Base-by-base conservation (phyloP, 2,797 vertebrate species). In the Tolypeutes matacus region DNA sequence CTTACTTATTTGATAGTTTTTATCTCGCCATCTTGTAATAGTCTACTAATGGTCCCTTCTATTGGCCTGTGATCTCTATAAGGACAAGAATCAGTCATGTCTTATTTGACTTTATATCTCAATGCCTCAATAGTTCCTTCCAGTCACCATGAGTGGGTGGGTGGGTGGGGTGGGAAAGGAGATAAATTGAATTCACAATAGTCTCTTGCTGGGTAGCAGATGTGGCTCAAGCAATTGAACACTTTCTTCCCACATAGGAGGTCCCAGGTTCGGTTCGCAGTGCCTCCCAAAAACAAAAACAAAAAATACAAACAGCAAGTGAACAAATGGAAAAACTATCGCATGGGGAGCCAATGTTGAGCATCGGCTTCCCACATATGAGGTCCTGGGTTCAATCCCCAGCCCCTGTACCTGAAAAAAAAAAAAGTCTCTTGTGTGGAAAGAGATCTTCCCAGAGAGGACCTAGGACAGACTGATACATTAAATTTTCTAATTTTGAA, bases 401-500 rank as follows among this genome's bases (percentile, higher is more conserved):
- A 46, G 42, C 42, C 42, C 42, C 42, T 46, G 42, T 46, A 46
- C 42, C 42, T 5, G 9, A 46, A 46, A 46, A 46, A 46, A 46
- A 46, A 46, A 46, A 46, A 46, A 46, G 17, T 31, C 49, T 96
- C 80, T 70, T 36, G 8, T 14, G n/a, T 13, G 77, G 70, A 60
- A 91, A 84, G 18, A 8, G 15, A 6, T 76, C 64, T 76, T 93
- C n/a, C 10, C 36, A 72, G 91, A 89, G 69, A 92, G 23, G 20
- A 58, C 18, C 13, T 8, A 27, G 58, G 34, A 46, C 73, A 70
- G 56, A 76, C 17, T 31, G 42, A 36, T 83, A 93, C 83, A 80
- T 75, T 69, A 58, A 77, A 49, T 88, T 88, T 65, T 51, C 78
- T 72, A 25, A 72, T 89, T 84, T 89, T 58, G 62, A 46, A 42